Evolutionary conservation across 2,797 vertebrate species (phyloP), one percentile per base, ranked within the genome.

Genomic region (Megalops cyprinoides): DNA sequence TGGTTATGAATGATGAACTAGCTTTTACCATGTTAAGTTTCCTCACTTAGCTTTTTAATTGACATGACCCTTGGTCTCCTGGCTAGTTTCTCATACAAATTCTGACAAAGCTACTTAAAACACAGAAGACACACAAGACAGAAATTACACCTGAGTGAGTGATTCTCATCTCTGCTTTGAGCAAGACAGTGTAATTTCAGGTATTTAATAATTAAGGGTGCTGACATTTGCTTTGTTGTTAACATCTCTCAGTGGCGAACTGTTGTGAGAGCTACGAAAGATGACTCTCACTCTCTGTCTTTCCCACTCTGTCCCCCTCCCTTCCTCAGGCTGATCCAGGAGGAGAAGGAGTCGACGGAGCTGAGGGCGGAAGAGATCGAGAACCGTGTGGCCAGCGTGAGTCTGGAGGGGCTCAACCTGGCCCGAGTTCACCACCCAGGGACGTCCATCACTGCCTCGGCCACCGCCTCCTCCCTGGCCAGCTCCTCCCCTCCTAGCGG

Each of bases 341-440:
- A 99, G 91, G 98, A 99, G 94, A 99, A 99, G 88, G 98, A 99
- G 91, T 99, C 97, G 0, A 99, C 98, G 8, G 98, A 99, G 92
- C 85, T 99, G 67, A 95, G 98, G 79, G 98, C 98, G 0, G 98
- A 99, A 89, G 98, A 99, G 92, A 99, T 99, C 34, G 98, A 99
- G 88, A 97, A 97, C 77, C 95, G 98, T 39, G 98, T 99, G 80
- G 97, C 97, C 78, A 99, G 98, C 0, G 98, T 99, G 79, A 99
- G 97, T 88, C 93, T 99, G 2, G 98, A 99, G 91, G 98, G 98
- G 8, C 92, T 99, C 80, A 99, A 99, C 88, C 92, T 99, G 86
- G 97, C 97, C 0, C 95, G 97, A 78, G 94, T 97, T 82, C 97
- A 98, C 89, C 96, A 98, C 89, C 95, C 96, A 37, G 97, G 97